phyloP scores from a whole-genome alignment of 2,888 invertebrate genomes.

The Drosophila siamana region DNA sequence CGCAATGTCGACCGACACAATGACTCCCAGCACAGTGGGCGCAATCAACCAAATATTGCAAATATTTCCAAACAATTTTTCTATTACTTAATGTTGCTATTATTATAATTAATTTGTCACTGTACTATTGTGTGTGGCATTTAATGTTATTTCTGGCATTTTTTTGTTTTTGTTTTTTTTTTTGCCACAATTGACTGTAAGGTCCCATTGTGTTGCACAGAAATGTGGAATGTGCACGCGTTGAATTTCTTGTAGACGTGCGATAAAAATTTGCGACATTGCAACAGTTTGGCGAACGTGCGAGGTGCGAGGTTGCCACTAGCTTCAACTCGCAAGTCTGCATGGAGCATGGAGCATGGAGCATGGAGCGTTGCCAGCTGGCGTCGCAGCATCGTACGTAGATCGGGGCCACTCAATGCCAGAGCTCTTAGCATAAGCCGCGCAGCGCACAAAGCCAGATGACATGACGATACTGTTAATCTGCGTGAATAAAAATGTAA shows the following conservation, averaged over 20 bases:
- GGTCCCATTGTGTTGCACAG: conserved; percentile 61
- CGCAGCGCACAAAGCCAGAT: conserved; percentile 73
- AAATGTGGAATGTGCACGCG: conserved; percentile 82
- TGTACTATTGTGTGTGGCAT: too few species aligned
- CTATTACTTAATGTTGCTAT: too few species aligned
- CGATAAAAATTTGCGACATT: conserved; percentile 85
- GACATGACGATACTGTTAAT: conserved; percentile 83
- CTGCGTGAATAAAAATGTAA: conserved; percentile 84
- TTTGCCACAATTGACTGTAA: neutral
- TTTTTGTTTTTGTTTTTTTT: too few species aligned
- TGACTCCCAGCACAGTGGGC: conserved; percentile 41
- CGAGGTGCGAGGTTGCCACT: conserved; percentile 31
- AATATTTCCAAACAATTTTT: neutral
- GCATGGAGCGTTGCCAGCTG: conserved; percentile 50
- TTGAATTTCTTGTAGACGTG: conserved; percentile 83
- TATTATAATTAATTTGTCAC: too few species aligned
- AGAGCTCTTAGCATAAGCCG: conserved; percentile 75
- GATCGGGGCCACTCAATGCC: conserved; percentile 54
- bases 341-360: conserved; percentile 12
- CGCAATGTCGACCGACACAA: conserved; percentile 52
- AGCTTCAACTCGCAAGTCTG: conserved; percentile 1
- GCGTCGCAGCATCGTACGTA: conserved; percentile 17
- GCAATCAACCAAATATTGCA: neutral
- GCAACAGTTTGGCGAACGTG: conserved; percentile 79
- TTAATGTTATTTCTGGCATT: neutral